phyloP scores from a whole-genome alignment of 53 echinoderm and acorn worm species.

The Temnopleurus reevesii region DNA sequence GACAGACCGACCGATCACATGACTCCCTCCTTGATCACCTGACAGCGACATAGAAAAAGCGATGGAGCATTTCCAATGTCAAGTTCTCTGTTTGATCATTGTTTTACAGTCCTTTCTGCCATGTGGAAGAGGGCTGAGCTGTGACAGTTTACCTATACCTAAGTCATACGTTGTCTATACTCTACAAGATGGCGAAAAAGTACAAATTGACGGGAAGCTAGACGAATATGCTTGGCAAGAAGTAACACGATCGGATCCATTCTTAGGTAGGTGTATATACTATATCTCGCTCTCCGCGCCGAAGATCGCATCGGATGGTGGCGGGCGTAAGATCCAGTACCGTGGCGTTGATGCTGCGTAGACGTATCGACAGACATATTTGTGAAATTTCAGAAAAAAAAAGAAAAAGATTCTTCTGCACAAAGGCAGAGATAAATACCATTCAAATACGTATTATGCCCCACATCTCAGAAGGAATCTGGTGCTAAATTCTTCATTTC shows the following conservation, averaged over 20 bases:
- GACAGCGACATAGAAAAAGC: too few relatives aligned
- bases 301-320: background rate
- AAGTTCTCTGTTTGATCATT: background rate
- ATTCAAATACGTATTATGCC: too few relatives aligned
- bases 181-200: constrained; percentile 62
- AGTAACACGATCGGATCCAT: constrained; percentile 58
- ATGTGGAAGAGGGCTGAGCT: background rate
- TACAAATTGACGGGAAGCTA: constrained; percentile 79
- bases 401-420: too few relatives aligned
- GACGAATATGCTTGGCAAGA: constrained; percentile 69
- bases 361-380: too few relatives aligned
- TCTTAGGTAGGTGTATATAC: constrained; percentile 67
- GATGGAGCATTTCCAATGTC: too few relatives aligned
- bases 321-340: background rate
- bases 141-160: constrained; percentile 66
- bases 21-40: too few relatives aligned
- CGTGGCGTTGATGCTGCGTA: too few relatives aligned
- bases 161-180: constrained; percentile 73
- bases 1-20: too few relatives aligned
- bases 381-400: too few relatives aligned
- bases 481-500: too few relatives aligned
- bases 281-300: background rate
- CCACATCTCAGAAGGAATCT: too few relatives aligned
- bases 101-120: background rate
- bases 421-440: too few relatives aligned